Evolutionary conservation across 1,140 invertebrate species (phyloP), one percentile per base, ranked within the genome.

Genomic region (Conopomorpha cramerella): DNA sequence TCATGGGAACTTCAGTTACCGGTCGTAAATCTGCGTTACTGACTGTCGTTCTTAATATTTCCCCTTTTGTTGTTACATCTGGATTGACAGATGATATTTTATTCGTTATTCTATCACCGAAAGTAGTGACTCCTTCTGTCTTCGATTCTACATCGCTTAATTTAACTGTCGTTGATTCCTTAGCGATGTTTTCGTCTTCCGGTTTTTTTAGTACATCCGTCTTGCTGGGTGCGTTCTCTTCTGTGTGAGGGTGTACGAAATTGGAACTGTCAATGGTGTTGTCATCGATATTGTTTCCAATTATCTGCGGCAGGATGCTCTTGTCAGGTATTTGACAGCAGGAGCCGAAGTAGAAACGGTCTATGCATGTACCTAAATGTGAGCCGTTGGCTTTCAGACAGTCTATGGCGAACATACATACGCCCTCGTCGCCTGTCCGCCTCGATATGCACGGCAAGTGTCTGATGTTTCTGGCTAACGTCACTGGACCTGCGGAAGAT

Each of bases 331-430:
- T 78, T 48, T 88, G 89, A 70, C 93, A 96, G 55, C 93, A 95
- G 17, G 90, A 93, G 27, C 92, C 92, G 54, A 94, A 93, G 68
- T 93, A 94, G 68, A 94, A 95, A 31, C 91, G 84, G 70, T 96
- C 92, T 57, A 93, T 91, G 61, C 93, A 96, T 2, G 91, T 93
- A 32, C 92, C 92, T 40, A 95, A 74, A 54, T 95, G 92, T 1
- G 90, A 91, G 16, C 93, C 93, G 63, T 95, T 94, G 16, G 88
- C 84, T 79, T 94, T 93, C 18, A 92, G 84, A 58, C 94, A 96
- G 42, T 93, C 90, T 67, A 93, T 93, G 35, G 92, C 92, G 62
- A 96, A 95, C 93, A 96, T 96, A 57, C 93, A 96, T 6, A 92
- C 81, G 6, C 93, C 93, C 34, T 85, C 87, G 45, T 91, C 85